Conservation (phyloP, 2,888 invertebrate genomes). For the Leuctra nigra region DNA sequence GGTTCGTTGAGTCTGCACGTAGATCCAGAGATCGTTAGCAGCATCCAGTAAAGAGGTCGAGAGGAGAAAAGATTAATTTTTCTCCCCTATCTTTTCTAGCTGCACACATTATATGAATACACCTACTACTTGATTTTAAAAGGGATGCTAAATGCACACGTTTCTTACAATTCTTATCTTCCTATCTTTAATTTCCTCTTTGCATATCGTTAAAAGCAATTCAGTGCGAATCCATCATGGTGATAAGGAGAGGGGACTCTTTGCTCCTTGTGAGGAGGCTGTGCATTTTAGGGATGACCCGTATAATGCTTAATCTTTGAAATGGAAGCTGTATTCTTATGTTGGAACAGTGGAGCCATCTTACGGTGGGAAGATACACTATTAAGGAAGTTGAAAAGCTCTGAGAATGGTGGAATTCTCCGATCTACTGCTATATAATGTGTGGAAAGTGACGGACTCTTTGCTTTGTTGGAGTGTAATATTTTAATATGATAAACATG, state of each 20-base stretch:
- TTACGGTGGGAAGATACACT: no score
- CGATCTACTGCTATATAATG: no score
- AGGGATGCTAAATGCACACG: slow-evolving; percentile 14
- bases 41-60: neutral
- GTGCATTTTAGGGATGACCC: neutral
- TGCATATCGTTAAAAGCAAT: slow-evolving; percentile 28
- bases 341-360: no score
- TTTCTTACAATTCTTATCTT: slow-evolving; percentile 23
- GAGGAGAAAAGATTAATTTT: slow-evolving; percentile 8
- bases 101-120: neutral
- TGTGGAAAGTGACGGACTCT: no score
- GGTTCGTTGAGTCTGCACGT: no score
- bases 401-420: no score
- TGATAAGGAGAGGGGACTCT: slow-evolving; percentile 22
- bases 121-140: slow-evolving; percentile 9
- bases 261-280: neutral
- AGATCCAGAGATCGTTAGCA: neutral
- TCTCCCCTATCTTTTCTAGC: neutral
- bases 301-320: no score
- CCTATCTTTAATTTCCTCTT: slow-evolving; percentile 30
- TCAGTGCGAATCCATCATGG: slow-evolving; percentile 26
- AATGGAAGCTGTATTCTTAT: no score
- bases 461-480: no score
- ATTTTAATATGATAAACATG: no score
- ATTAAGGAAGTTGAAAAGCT: no score